Conservation (phyloP, 2,888 invertebrate genomes). For the Eilema caniola region DNA sequence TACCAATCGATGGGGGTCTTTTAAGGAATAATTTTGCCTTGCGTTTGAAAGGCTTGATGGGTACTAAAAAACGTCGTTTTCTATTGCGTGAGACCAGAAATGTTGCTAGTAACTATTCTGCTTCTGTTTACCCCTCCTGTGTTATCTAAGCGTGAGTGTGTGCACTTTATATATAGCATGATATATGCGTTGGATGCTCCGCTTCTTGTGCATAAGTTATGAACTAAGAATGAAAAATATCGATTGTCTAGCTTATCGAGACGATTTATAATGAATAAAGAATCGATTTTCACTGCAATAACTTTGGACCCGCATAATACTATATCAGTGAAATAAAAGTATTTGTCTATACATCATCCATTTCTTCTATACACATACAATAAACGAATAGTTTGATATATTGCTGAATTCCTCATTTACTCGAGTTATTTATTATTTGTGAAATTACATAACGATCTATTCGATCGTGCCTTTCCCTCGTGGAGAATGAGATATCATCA, state of each 20-base stretch:
- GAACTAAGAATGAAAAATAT: not conserved
- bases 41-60: not conserved
- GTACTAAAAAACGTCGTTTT: too few relatives aligned
- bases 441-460: not conserved
- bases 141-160: not conserved
- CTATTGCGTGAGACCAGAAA: not conserved
- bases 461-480: not conserved
- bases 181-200: not conserved
- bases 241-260: not conserved
- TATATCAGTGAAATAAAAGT: not conserved
- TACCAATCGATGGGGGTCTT: not conserved
- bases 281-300: not conserved
- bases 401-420: slow-evolving; percentile 1
- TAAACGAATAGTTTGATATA: not conserved
- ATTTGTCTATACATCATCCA: not conserved
- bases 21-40: not conserved
- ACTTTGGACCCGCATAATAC: not conserved
- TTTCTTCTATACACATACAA: not conserved
- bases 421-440: slow-evolving; percentile 4
- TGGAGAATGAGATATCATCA: not conserved
- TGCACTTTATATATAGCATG: not conserved
- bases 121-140: not conserved
- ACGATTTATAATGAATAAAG: not conserved
- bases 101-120: not conserved
- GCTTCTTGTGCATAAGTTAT: not conserved